Base-by-base conservation (phyloP, 2,797 vertebrate genomes). In the Simalia tracyae region DNA sequence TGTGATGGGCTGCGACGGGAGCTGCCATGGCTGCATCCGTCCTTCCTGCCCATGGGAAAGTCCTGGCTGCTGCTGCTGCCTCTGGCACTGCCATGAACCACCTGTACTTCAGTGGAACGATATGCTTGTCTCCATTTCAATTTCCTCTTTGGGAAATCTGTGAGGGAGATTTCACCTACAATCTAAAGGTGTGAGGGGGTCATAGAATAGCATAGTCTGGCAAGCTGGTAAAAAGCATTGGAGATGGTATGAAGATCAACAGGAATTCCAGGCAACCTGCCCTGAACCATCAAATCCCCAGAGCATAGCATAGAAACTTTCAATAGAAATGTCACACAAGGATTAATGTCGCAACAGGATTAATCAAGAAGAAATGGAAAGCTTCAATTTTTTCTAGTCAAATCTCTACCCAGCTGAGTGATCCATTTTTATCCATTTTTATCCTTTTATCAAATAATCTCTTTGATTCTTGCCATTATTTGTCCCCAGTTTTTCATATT, bases 201-300 rank as follows among this genome's bases (percentile, higher is more conserved):
- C 12, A 85, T 93, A 94, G 93, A 96, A 94, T 90, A 87, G 61
- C 93, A 90, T 89, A 92, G 59, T 56, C 92, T 94, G 94, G 91
- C 92, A 94, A 87, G 60, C 90, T 87, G 87, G 89, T 93, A 85
- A 94, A 94, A 93, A 86, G 92, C 60, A 22, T 90, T 92, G 91
- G 88, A 93, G 86, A 93, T 84, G 91, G 90, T 31, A 92, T 92
- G 85, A 94, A 92, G 84, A 94, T 94, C 0, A 93, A 93, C 66
- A 95, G 92, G 92, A 93, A 95, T 94, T 95, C 92, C 93, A 90
- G 36, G 92, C 93, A 86, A 92, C 72, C 89, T 91, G 89, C 88
- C 84, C 93, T 97, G 95, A 96, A 93, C 96, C 96, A 96, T 94
- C 95, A 94, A 90, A 94, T 97, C 96, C 95, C 96, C 93, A 76